Percentiles rank a stretch among this genome's conserved stretches.
Conservation (phyloP, 2,888 invertebrate genomes). For the Heliconius erato region DNA sequence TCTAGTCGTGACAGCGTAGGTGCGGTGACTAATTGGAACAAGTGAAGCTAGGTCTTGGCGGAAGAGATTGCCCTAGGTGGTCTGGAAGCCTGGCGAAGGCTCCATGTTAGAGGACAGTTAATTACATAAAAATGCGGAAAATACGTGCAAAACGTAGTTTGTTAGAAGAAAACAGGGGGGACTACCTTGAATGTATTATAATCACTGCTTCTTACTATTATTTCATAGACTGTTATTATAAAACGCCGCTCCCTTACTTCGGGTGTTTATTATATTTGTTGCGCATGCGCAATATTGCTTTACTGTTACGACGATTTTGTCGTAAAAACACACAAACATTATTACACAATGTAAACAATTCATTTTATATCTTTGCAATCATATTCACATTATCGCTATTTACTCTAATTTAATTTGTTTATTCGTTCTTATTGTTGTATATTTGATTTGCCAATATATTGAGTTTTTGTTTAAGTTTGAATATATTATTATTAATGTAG, state of each 20-base stretch:
- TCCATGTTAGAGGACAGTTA: slow-evolving; percentile 45
- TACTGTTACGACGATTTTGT: slow-evolving; percentile 17
- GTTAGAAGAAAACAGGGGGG: slow-evolving; percentile 49
- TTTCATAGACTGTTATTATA: slow-evolving; percentile 36
- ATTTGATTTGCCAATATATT: neutral
- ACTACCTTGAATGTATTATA: slow-evolving; percentile 53
- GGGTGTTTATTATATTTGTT: slow-evolving; percentile 25
- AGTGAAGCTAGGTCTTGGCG: slow-evolving; percentile 42
- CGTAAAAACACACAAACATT: neutral
- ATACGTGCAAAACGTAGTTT: slow-evolving; percentile 35
- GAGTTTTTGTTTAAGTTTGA: neutral
- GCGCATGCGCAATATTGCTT: slow-evolving; percentile 6
- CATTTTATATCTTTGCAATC: slow-evolving; percentile 11
- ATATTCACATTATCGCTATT: slow-evolving; percentile 5
- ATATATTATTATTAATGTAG: neutral
- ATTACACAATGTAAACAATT: slow-evolving; percentile 6
- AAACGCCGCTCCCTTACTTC: slow-evolving; percentile 16
- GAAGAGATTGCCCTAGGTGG: slow-evolving; percentile 50
- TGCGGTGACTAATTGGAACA: slow-evolving; percentile 28
- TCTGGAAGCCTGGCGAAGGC: slow-evolving; percentile 49
- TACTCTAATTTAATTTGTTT: neutral
- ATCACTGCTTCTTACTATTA: slow-evolving; percentile 48
- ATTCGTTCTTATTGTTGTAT: neutral
- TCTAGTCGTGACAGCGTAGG: slow-evolving; percentile 1
- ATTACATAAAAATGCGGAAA: slow-evolving; percentile 54